Conservation (phyloP, 1,140 invertebrate genomes). For the Zaprionus vittiger region DNA sequence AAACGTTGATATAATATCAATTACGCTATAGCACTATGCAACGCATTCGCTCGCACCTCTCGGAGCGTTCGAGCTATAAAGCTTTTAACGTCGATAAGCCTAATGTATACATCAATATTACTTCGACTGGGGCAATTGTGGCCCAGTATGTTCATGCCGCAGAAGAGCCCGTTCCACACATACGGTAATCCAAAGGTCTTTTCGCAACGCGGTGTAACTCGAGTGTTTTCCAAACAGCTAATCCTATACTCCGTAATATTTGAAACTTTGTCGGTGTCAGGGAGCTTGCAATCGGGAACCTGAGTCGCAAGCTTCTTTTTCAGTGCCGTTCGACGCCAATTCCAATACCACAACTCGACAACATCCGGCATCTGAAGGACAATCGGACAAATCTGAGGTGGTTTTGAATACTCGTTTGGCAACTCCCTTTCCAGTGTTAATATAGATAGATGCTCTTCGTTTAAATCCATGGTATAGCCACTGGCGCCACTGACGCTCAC, state of each 20-base stretch:
- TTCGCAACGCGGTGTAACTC: neutral
- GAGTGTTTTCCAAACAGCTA: constrained; percentile 23
- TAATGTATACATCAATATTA: constrained; percentile 30
- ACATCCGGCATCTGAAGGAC: neutral
- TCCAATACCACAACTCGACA: constrained; percentile 21
- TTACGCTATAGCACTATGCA: constrained; percentile 6
- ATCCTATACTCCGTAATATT: neutral
- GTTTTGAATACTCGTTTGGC: neutral
- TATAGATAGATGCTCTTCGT: neutral
- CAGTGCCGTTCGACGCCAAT: neutral
- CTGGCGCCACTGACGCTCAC: too few relatives aligned
- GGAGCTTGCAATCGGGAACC: neutral
- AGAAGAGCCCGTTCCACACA: constrained; percentile 18
- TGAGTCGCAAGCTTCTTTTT: neutral
- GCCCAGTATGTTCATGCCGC: constrained; percentile 41
- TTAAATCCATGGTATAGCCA: neutral
- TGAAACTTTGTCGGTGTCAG: neutral
- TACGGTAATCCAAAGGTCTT: constrained; percentile 40
- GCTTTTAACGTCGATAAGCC: constrained; percentile 8
- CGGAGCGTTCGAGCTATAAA: neutral
- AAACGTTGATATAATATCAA: neutral
- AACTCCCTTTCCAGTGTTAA: neutral
- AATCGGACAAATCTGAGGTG: constrained; percentile 5
- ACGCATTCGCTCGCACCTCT: neutral
- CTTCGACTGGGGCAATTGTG: constrained; percentile 37